Base-by-base conservation (phyloP, 2,113 vertebrate genomes). In the Ploceus nigricollis region DNA sequence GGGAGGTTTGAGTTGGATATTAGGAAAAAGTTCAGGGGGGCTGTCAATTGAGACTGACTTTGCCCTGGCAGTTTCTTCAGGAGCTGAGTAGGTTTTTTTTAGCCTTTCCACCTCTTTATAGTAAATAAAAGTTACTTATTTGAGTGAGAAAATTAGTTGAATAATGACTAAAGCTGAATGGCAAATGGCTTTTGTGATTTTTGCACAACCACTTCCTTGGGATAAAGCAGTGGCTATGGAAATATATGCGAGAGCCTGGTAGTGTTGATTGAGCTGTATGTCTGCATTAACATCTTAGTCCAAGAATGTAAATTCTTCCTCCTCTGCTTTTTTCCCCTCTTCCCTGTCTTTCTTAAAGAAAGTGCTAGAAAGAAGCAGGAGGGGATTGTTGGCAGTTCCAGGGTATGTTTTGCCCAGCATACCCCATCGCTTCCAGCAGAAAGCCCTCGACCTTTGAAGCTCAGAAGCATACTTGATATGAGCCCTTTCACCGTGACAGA, bases 401-500 rank as follows among this genome's bases (percentile, higher is more conserved):
- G 99, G 35, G 99, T 99, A 3, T 99, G 99, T 96, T 99, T 99
- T 96, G 99, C 99, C 27, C 99, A 99, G 97, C 99, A 99, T 58
- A 99, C 99, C 5, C 99, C 99, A 20, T 99, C 99, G 2, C 99
- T 99, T 87, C 99, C 99, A 4, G 99, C 99, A 15, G 99, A 99
- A 98, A 99, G 99, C 87, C 99, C 99, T 30, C 98, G 99, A 10
- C 99, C 99, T 15, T 94, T 99, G 95, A 99, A 99, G 80, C 98
- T 99, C 23, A 98, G 99, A 97, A 99, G 99, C 97, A 99, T 99
- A 92, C 98, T 99, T 71, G 99, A 99, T 95, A 99, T 99, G 99
- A 99, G 99, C 96, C 99, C 99, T 66, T 99, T 99, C 97, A 99
- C 99, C 13, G 99, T 99, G 97, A 99, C 99, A 10, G 99, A 99